Percentiles rank a stretch among this genome's conserved stretches.
Evolutionary conservation across 1,140 invertebrate species (phyloP).

Genomic region (Brachionus asplanchnoidis): DNA sequence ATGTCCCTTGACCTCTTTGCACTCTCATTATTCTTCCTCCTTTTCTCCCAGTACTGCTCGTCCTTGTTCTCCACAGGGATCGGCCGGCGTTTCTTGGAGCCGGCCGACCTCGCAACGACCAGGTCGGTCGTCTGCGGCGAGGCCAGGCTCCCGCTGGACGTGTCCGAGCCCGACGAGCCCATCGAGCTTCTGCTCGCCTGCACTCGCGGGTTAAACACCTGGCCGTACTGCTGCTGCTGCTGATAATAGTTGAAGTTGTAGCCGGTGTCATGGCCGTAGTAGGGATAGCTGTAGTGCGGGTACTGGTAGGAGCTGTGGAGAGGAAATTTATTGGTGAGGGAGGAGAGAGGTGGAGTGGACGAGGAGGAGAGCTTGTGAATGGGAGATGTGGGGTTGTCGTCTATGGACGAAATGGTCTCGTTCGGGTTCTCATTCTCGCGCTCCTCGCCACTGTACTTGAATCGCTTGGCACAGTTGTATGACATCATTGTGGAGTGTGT

Average conservation of each 20-base stretch:
- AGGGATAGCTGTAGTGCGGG: neutral
- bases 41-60: conserved; percentile 54
- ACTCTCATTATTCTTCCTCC: conserved; percentile 58
- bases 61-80: conserved; percentile 53
- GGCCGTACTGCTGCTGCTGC: neutral
- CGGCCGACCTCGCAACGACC: neutral
- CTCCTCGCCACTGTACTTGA: neutral
- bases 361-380: neutral
- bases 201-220: neutral
- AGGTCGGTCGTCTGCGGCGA: neutral
- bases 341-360: neutral
- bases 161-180: neutral
- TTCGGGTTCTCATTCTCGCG: neutral
- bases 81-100: conserved; percentile 48
- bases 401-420: conserved; percentile 9
- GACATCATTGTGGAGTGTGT: neutral
- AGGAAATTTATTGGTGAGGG: neutral
- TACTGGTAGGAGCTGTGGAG: neutral
- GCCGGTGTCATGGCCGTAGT: neutral
- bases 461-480: neutral
- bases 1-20: conserved; percentile 56
- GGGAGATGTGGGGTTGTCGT: neutral
- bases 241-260: conserved; percentile 7
- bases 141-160: neutral
- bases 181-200: neutral